Evolutionary conservation across 2,113 vertebrate species (phyloP), one percentile per base, ranked within the genome.

Genomic region (Choloepus hoffmanni): DNA sequence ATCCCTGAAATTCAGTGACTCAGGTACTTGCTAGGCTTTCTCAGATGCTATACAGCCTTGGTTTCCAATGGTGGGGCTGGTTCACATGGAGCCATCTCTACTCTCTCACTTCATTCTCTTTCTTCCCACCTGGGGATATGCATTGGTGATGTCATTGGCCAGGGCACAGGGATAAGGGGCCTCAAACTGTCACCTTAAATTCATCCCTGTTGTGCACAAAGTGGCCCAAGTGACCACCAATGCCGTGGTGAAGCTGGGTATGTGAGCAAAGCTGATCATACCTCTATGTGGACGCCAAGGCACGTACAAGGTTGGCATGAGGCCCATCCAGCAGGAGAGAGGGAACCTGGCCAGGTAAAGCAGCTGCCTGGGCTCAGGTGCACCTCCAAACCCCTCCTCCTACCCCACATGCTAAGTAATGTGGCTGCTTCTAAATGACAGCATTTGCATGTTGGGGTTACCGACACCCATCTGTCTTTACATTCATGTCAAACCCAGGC

Each of bases 121-220:
- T 83, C 36, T 65, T 19, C 3, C 55, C 18, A 21, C 14, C 45
- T 36, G 82, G 40, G 58, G 7, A 15, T 60, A 14, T 55, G 48
- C 40, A 9, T 40, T 83, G 28, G 36, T n/a, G 23, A 92, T n/a
- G 55, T 74, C 30, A 76, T 43, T 68, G 14, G 4, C 33, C 23
- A 89, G 78, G 60, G 24, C 60, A 45, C 45, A 36, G 12, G 28
- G 18, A 70, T 48, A 48, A 55, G 8, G 30, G 28, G 8, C 24
- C 50, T 90, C 30, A 79, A 30, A 70, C 72, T 65, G n/a, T 70
- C 58, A 92, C 55, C 33, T 36, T 68, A 72, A 92, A 77, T 88
- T 40, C 16, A 94, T 84, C 76, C 8, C 6, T 63, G 7, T 19
- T 92, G 36, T 85, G n/a, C 62, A 55, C 83, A 43, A 67, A 85